phyloP scores from a whole-genome alignment of 2,797 vertebrate species.

The Lemur catta region DNA sequence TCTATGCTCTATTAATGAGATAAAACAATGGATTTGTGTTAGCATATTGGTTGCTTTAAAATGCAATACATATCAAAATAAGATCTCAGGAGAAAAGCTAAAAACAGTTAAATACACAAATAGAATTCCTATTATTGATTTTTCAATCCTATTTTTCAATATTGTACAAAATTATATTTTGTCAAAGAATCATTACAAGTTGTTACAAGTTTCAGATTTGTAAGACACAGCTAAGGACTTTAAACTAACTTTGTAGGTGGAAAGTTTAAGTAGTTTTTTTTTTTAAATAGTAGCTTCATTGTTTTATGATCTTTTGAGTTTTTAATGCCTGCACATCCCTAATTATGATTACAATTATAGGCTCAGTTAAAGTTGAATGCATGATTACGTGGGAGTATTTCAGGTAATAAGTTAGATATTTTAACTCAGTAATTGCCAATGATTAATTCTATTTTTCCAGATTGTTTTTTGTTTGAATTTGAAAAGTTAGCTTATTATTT shows the following conservation, averaged over 20 bases:
- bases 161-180: slow-evolving; percentile 38
- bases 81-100: background rate
- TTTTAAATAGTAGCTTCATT: slow-evolving; percentile 65
- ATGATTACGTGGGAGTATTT: slow-evolving; percentile 79
- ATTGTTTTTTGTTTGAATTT: slow-evolving; percentile 69
- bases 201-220: background rate
- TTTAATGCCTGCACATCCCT: slow-evolving; percentile 74
- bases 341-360: slow-evolving; percentile 82
- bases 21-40: background rate
- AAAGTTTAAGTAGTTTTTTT: slow-evolving; percentile 58
- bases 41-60: slow-evolving; percentile 32
- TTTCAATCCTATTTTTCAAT: slow-evolving; percentile 27
- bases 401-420: slow-evolving; percentile 78
- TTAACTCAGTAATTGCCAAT: slow-evolving; percentile 84
- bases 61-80: background rate
- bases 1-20: background rate
- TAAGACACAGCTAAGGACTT: background rate
- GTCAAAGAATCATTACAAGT: slow-evolving; percentile 23
- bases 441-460: slow-evolving; percentile 80
- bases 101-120: background rate
- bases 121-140: slow-evolving; percentile 4
- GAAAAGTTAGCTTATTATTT: slow-evolving; percentile 81
- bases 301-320: slow-evolving; percentile 78
- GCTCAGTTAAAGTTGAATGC: slow-evolving; percentile 81
- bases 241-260: slow-evolving; percentile 10